Percentiles rank a stretch among this genome's conserved stretches.
Conservation (phyloP, 2,888 invertebrate species). For the Nomada fabriciana region DNA sequence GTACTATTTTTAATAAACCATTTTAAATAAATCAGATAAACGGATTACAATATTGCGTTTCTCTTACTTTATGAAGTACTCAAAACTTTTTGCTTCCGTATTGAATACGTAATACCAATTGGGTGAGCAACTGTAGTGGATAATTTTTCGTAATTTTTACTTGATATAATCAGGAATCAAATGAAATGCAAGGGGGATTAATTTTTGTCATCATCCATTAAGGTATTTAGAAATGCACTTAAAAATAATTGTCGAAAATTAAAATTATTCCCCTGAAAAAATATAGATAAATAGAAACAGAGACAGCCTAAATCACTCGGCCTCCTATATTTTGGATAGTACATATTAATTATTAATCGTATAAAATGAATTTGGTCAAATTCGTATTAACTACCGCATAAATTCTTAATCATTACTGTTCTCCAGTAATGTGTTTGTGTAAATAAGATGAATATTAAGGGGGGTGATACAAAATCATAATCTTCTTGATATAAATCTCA, state of each 20-base stretch:
- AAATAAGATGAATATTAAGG: too few relatives aligned
- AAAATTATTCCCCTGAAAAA: too few relatives aligned
- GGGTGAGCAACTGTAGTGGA: constrained; percentile 11
- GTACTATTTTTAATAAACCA: too few relatives aligned
- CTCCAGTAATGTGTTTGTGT: too few relatives aligned
- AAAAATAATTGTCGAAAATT: neutral
- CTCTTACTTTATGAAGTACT: constrained; percentile 11
- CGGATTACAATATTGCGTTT: neutral
- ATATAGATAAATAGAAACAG: neutral
- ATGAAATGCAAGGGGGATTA: neutral
- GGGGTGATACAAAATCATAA: too few relatives aligned
- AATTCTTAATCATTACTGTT: too few relatives aligned
- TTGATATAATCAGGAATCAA: neutral
- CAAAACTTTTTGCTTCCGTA: constrained; percentile 2
- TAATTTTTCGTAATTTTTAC: constrained; percentile 2
- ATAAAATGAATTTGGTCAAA: too few relatives aligned
- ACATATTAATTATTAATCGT: too few relatives aligned
- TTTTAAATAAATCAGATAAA: too few relatives aligned
- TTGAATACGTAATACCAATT: constrained; percentile 25
- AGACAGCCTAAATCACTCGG: neutral
- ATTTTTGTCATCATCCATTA: neutral
- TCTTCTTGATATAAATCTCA: neutral
- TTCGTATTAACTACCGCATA: too few relatives aligned
- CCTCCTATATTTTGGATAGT: too few relatives aligned
- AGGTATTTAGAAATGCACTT: neutral